A percentile compares a stretch with the other conserved stretches of the same genome.
Evolutionary conservation across 2,797 vertebrate species (phyloP).

Genomic region (Vipera ursinii): DNA sequence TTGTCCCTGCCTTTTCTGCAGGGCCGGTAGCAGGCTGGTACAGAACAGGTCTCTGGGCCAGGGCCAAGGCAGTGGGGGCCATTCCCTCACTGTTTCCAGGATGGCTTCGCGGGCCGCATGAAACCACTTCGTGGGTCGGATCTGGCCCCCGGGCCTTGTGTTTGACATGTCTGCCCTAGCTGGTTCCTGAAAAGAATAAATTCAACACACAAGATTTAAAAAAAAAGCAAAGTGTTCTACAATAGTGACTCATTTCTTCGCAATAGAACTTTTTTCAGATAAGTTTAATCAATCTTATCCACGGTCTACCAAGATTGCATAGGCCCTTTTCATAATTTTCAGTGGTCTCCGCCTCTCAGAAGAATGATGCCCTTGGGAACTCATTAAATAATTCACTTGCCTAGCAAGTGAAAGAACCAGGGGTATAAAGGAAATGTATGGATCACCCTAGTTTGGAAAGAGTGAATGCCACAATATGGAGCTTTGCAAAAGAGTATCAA

Average conservation of each 20-base stretch:
- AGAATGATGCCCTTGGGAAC: background rate
- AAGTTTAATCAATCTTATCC: background rate
- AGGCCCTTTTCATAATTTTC: accelerated
- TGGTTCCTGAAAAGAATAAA: background rate
- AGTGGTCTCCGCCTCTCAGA: background rate
- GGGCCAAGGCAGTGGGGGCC: too few relatives aligned
- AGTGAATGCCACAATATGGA: background rate
- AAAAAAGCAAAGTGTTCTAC: background rate
- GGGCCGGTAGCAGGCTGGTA: too few relatives aligned
- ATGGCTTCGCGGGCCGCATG: too few relatives aligned
- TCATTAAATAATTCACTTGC: background rate
- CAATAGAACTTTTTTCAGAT: background rate
- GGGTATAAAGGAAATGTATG: background rate
- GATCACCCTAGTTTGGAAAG: background rate
- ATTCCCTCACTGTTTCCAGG: too few relatives aligned
- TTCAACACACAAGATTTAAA: background rate
- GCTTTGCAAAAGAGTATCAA: background rate
- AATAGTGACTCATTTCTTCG: accelerated
- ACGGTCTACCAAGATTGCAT: background rate
- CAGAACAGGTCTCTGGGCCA: too few relatives aligned
- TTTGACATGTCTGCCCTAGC: background rate
- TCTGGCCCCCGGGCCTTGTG: too few relatives aligned
- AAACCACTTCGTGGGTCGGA: too few relatives aligned
- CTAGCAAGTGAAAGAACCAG: background rate
- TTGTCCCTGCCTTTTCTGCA: too few relatives aligned